Conservation (phyloP, 2,113 vertebrate genomes). For the Cinclus cinclus region DNA sequence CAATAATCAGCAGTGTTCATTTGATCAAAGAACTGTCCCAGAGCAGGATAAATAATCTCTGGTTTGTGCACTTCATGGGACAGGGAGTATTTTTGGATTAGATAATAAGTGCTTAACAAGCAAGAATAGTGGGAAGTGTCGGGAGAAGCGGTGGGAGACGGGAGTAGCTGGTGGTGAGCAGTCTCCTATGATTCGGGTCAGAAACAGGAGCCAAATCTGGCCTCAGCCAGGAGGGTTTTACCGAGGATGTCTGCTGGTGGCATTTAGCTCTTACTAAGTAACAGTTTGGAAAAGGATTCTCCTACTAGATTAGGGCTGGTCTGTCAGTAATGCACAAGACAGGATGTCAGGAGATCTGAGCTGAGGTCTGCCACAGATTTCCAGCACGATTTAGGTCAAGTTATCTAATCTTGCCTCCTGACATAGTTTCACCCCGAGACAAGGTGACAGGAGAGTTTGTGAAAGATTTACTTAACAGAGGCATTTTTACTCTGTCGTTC, state of each 20-base stretch:
- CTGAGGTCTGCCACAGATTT: conserved; percentile 60
- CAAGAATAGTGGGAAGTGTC: not conserved
- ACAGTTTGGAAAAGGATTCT: conserved; percentile 59
- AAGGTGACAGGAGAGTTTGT: conserved; percentile 18
- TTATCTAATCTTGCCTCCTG: conserved; percentile 65
- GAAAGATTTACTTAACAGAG: not conserved
- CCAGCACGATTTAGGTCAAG: conserved; percentile 61
- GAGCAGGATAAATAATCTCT: conserved; percentile 6
- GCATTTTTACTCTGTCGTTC: not conserved
- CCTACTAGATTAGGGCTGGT: conserved; percentile 46
- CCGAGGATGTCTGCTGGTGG: conserved; percentile 15
- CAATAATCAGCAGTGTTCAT: not conserved
- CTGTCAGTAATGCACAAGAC: conserved; percentile 34
- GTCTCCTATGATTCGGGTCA: not conserved
- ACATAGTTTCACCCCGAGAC: conserved; percentile 34
- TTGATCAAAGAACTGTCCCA: conserved; percentile 1
- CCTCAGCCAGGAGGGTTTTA: conserved; percentile 40
- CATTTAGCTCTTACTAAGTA: conserved; percentile 53
- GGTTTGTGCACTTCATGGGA: not conserved
- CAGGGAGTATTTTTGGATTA: conserved; percentile 46
- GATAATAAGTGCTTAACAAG: conserved; percentile 52
- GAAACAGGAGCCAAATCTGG: conserved; percentile 16
- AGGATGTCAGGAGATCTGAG: conserved; percentile 60
- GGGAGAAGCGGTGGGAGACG: not conserved
- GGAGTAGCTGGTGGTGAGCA: not conserved